phyloP scores from a whole-genome alignment of 2,113 vertebrate species.

The Dromaius novaehollandiae region DNA sequence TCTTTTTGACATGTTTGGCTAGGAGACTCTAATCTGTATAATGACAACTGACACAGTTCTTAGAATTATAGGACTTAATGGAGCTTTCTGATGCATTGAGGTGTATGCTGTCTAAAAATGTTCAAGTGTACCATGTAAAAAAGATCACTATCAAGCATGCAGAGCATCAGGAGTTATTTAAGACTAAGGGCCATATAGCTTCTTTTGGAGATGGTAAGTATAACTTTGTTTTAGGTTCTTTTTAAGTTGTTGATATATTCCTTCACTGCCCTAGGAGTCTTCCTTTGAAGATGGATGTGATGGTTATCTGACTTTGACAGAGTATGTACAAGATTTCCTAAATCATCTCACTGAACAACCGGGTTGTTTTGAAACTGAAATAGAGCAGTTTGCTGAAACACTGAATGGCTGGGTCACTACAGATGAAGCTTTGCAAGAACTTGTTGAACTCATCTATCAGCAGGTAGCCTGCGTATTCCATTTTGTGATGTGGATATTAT shows the following conservation, averaged over 20 bases:
- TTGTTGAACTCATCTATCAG: constrained; percentile 92
- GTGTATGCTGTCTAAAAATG: not conserved
- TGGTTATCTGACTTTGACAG: constrained; percentile 80
- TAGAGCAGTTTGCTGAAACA: constrained; percentile 84
- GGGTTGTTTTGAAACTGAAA: constrained; percentile 90
- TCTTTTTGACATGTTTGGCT: not conserved
- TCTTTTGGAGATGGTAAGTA: not conserved
- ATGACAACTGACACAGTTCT: not conserved
- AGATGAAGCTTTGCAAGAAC: constrained; percentile 86
- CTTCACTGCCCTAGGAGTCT: constrained; percentile 54
- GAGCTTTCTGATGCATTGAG: not conserved
- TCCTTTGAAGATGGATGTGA: constrained; percentile 80
- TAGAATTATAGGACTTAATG: not conserved
- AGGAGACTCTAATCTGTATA: not conserved
- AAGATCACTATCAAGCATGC: not conserved
- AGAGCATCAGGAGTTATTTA: not conserved
- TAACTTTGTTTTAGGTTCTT: not conserved
- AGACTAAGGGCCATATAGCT: not conserved
- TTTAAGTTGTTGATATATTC: not conserved
- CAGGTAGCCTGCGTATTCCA: constrained; percentile 78
- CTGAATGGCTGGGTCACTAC: constrained; percentile 88
- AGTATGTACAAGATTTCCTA: constrained; percentile 89
- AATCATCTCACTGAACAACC: constrained; percentile 90
- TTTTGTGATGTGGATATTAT: not conserved
- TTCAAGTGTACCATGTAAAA: not conserved